Base-by-base conservation (phyloP, 2,888 invertebrate species). In the Acleris holmiana region DNA sequence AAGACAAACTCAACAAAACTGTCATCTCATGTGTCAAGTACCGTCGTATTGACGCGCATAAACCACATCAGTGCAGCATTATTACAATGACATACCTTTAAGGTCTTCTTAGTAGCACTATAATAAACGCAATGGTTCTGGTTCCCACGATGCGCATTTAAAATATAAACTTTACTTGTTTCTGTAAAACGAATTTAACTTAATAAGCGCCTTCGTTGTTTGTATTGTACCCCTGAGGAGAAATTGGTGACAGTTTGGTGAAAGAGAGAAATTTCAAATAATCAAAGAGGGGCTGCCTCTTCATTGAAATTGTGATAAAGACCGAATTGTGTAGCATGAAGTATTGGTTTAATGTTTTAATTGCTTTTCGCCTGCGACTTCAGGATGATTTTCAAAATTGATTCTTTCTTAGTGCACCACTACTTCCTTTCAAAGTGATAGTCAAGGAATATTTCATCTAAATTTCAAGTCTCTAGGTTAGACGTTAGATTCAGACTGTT, bases 1-100 rank as follows among this genome's bases (percentile, higher is more conserved):
- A 71, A 80, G 76, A 82, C 79, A 80, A 72, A 75, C 71, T 76
- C 71, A 65, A 66, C 67, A 66, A 68, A 76, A 82, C 73, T 79
- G 76, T 76, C 75, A 75, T 77, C 72, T 70, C 67, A 68, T 72
- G 74, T 71, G 72, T 75, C 76, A 69, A 66, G 71, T 73, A 68
- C 61, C 64, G 60, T 69, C 71, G 74, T 77, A 75, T 75, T 73
- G 74, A 76, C 64, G 68, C 57, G 63, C 72, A 76, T 72, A 71
- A 75, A 79, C 76, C 73, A 73, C 70, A 74, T 68, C 61, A 68
- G 69, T 71, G 71, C 71, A 72, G 64, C 69, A 69, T 69, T 63
- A 65, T 53, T 68, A 68, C 69, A 70, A 62, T 63, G 47, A 21
- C 18, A 54, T 49, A 57, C 40, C 58, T 65, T 61, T 35, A 69